Evolutionary conservation across 1,140 invertebrate species (phyloP).

Genomic region (Drosophila fuyamai): DNA sequence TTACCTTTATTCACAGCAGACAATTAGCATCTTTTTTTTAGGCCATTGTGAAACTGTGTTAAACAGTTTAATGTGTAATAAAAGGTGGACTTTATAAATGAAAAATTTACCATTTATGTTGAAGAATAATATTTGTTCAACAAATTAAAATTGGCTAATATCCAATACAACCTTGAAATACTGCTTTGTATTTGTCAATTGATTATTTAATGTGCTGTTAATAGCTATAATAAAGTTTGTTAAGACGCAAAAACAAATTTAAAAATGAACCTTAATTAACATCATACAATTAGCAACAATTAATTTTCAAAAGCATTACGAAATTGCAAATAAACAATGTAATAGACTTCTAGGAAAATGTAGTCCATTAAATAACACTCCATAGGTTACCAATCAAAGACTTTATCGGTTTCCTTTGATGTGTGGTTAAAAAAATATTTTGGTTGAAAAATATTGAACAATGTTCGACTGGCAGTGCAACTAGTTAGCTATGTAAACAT

Average conservation of each 20-base stretch:
- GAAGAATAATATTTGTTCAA: too few relatives aligned
- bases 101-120: too few relatives aligned
- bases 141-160: too few relatives aligned
- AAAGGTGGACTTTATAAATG: too few relatives aligned
- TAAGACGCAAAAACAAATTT: background rate
- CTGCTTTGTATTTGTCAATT: too few relatives aligned
- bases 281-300: too few relatives aligned
- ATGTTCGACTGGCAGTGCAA: conserved; percentile 12
- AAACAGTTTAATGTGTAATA: background rate
- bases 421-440: conserved; percentile 34
- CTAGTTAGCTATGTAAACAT: conserved; percentile 25
- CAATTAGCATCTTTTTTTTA: background rate
- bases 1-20: background rate
- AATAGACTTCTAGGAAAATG: background rate
- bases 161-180: too few relatives aligned
- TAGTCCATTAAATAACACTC: conserved; percentile 17
- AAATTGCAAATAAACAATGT: background rate
- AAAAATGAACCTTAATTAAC: background rate
- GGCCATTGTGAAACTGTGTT: background rate
- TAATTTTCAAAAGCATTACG: background rate
- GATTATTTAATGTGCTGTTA: too few relatives aligned
- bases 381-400: conserved; percentile 10
- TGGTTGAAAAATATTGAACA: conserved; percentile 29
- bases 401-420: conserved; percentile 13
- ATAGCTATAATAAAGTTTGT: background rate